phyloP scores from a whole-genome alignment of 2,797 vertebrate species.

The Cossypha heuglini region DNA sequence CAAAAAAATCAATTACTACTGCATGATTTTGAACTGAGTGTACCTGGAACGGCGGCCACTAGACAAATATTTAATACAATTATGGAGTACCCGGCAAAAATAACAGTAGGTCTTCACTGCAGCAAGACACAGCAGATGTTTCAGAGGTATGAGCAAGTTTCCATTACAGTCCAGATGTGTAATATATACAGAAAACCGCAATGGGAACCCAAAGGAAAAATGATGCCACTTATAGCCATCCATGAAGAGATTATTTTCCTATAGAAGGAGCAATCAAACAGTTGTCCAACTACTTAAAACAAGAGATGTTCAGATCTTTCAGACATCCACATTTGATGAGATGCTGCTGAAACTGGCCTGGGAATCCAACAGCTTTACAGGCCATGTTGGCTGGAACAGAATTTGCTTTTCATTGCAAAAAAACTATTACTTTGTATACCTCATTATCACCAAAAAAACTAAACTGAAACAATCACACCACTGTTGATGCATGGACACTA shows the following conservation, averaged over 20 bases:
- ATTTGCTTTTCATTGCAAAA: background rate
- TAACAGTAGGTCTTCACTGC: background rate
- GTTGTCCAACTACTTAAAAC: slow-evolving; percentile 53
- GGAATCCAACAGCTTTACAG: background rate
- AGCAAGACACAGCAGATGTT: slow-evolving; percentile 44
- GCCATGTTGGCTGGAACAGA: background rate
- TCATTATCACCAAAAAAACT: background rate
- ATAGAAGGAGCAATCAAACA: slow-evolving; percentile 52
- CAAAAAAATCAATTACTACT: background rate
- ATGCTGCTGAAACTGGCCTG: background rate
- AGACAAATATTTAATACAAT: background rate
- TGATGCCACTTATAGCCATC: slow-evolving; percentile 49
- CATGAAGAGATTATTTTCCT: slow-evolving; percentile 60
- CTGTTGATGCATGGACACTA: background rate
- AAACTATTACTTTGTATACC: background rate
- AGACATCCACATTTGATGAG: background rate
- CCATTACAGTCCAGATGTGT: slow-evolving; percentile 56
- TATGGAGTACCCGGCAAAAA: background rate
- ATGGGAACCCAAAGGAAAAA: slow-evolving; percentile 60
- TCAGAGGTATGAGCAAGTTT: slow-evolving; percentile 47
- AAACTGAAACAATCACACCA: background rate
- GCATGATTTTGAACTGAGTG: background rate
- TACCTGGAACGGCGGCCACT: background rate
- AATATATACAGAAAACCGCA: slow-evolving; percentile 47
- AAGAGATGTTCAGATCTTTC: slow-evolving; percentile 32